Conservation (phyloP, 2,797 vertebrate genomes). For the Pipistrellus kuhlii region DNA sequence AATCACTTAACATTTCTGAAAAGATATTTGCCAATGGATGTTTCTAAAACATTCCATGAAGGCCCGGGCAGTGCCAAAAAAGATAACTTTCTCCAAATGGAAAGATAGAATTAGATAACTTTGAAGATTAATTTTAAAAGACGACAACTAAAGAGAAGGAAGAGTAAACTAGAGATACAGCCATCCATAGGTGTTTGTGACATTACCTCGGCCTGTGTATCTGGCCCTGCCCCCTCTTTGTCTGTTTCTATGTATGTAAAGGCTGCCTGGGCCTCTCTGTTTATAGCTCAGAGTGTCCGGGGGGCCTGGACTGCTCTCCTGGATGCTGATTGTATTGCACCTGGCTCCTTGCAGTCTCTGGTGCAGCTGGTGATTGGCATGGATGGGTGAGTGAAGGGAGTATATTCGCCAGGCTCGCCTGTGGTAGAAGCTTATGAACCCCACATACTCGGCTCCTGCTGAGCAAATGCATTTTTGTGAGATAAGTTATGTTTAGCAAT, state of each 20-base stretch:
- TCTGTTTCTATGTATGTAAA: neutral
- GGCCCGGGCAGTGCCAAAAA: slow-evolving; percentile 12
- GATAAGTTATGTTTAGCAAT: neutral
- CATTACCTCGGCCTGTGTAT: neutral
- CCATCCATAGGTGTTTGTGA: neutral
- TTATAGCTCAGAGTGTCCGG: neutral
- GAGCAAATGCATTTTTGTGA: slow-evolving; percentile 35
- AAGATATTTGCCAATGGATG: slow-evolving; percentile 42
- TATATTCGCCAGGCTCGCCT: neutral
- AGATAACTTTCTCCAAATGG: slow-evolving; percentile 16
- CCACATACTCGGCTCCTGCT: neutral
- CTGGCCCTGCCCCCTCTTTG: neutral
- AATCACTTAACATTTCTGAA: slow-evolving; percentile 16
- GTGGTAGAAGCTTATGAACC: neutral
- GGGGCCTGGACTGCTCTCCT: neutral
- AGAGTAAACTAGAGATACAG: neutral
- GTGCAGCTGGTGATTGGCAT: neutral
- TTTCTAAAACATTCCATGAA: slow-evolving; percentile 57
- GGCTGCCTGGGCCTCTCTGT: neutral
- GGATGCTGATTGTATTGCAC: neutral
- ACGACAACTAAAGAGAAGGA: neutral
- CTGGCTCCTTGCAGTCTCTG: neutral
- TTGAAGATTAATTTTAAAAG: slow-evolving; percentile 38
- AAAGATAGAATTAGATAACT: slow-evolving; percentile 28
- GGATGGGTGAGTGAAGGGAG: neutral